Base-by-base conservation (phyloP, 1,140 invertebrate genomes). In the honey bee (Apis mellifera) region DNA sequence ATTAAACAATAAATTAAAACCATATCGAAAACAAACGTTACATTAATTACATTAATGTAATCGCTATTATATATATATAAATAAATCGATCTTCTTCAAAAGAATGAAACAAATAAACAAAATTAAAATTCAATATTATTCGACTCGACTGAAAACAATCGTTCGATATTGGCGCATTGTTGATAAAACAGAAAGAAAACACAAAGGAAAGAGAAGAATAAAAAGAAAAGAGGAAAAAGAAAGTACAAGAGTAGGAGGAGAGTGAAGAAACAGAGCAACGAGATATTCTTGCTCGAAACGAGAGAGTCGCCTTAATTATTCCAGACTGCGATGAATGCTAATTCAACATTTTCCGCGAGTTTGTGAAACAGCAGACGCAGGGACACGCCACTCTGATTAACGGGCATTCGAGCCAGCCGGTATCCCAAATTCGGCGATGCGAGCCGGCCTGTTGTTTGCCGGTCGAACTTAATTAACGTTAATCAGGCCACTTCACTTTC, bases 401-500 rank as follows among this genome's bases (percentile, higher is more conserved):
- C 64, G 17, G 21, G 11, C 8, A 55, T 69, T 75, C 79, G 59
- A 59, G 15, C 15, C 13, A 59, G 13, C 26, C 21, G 5, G 75
- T 69, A 78, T 50, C 64, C 32, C 65, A 69, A 80, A 86, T 86
- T 86, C 64, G 75, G 69, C 32, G 23, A 21, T 42, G 32, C 32
- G 15, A 48, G 48, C n/a, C 64, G 9, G 15, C 54, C 52, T 68
- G 32, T 85, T 75, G 76, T 78, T 79, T 54, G 55, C 26, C 12
- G 48, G 48, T 66, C 57, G 70, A 73, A 80, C 65, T 84, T 84
- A 84, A 84, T 85, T 85, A 85, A 74, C 42, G 71, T 64, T 81
- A 72, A 81, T 71, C 54, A 68, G 79, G 23, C 54, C 26, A 42
- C 72, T 81, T 80, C 59, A 75, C 62, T 81, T 73, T 81, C 32